Percentiles rank a stretch among this genome's conserved stretches.
These are phyloP conservation scores for Esperia sulphurella DNA, from an alignment of 2,888 invertebrate genomes.

Conservation along the genomic window DNA sequence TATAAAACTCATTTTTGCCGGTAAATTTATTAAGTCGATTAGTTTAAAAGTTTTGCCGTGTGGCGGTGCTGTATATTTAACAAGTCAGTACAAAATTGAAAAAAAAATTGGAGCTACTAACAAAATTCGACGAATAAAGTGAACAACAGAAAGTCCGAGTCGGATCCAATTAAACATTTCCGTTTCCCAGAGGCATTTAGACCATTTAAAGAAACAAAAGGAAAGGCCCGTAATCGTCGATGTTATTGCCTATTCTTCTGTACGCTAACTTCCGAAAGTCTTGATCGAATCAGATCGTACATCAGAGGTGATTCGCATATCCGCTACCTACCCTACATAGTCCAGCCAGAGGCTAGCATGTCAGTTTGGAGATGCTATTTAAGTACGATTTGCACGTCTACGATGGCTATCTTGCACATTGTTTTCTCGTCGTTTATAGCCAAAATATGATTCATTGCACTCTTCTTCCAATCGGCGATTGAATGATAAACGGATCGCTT, in stretches of 20 bases:
- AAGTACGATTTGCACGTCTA: conserved; percentile 36
- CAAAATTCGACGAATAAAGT: conserved; percentile 6
- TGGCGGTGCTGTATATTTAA: too few relatives aligned
- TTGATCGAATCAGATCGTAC: conserved; percentile 25
- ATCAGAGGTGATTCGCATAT: conserved; percentile 25
- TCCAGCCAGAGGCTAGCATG: conserved; percentile 22
- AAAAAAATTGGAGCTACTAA: conserved; percentile 1
- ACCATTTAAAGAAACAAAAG: conserved; percentile 43
- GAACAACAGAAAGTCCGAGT: conserved; percentile 17
- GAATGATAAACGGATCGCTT: conserved; percentile 42
- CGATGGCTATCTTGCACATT: conserved; percentile 45
- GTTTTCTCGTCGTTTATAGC: conserved; percentile 41
- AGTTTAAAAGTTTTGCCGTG: too few relatives aligned
- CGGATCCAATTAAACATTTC: conserved; percentile 40
- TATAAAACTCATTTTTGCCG: too few relatives aligned
- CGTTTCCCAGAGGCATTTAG: conserved; percentile 41
- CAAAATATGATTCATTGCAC: conserved; percentile 45
- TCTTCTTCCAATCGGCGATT: conserved; percentile 31
- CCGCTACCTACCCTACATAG: conserved; percentile 29
- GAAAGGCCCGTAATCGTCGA: conserved; percentile 35
- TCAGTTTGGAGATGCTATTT: conserved; percentile 30
- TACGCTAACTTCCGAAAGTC: conserved; percentile 22
- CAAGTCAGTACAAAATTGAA: not conserved
- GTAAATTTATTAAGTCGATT: too few relatives aligned
- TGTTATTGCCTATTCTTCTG: conserved; percentile 32